phyloP scores from a whole-genome alignment of 2,113 vertebrate species.

The Bungarus multicinctus region DNA sequence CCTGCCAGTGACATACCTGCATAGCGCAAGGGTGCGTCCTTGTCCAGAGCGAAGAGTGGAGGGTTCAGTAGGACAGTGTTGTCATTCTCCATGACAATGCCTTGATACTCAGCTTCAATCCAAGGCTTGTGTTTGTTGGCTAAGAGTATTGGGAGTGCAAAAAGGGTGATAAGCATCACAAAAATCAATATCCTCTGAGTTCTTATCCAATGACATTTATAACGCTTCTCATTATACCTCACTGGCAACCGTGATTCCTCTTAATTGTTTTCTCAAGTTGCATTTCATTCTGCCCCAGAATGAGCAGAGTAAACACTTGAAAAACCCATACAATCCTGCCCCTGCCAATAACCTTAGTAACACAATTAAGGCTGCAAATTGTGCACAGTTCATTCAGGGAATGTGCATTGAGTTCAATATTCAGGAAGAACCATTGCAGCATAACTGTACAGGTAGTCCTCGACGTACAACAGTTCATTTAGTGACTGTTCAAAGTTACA shows the following conservation, averaged over 20 bases:
- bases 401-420: background rate
- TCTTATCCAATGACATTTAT: background rate
- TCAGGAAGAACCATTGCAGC: background rate
- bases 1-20: slow-evolving; percentile 76
- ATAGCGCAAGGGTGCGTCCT: slow-evolving; percentile 93
- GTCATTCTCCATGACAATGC: slow-evolving; percentile 99
- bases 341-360: background rate
- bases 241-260: background rate
- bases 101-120: slow-evolving; percentile 98
- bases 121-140: slow-evolving; percentile 99
- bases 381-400: background rate
- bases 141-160: slow-evolving; percentile 54
- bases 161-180: slow-evolving; percentile 23
- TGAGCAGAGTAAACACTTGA: background rate
- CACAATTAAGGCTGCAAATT: background rate
- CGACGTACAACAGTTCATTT: background rate
- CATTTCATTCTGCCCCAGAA: background rate
- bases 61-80: slow-evolving; percentile 96
- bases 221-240: background rate
- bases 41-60: slow-evolving; percentile 94
- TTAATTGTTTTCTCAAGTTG: background rate
- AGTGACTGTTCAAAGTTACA: background rate
- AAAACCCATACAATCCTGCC: background rate
- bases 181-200: background rate
- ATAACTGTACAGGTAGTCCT: background rate